Evolutionary conservation across 2,888 invertebrate genomes (phyloP), one percentile per base, ranked within the genome.

Genomic region (Myopa tessellatipennis): DNA sequence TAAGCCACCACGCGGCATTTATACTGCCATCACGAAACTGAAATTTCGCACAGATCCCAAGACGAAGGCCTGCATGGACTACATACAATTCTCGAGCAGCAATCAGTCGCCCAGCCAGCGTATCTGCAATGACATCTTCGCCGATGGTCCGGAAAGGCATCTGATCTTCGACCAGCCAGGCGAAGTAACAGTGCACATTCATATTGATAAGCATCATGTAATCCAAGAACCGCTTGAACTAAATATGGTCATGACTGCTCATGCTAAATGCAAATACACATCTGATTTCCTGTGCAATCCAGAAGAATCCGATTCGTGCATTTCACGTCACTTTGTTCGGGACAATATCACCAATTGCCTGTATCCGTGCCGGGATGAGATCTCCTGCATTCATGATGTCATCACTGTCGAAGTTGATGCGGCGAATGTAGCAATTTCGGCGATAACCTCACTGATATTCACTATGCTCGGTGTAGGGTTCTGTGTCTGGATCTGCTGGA

Each of bases 401-500:
- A 83, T 86, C 16, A 81, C 83, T 0, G 77, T 81, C 2, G 85
- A 85, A 10, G 86, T 86, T 0, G 88, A 88, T 68, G 84, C 86
- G 0, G 85, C 87, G 14, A 88, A 88, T 80, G 87, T 89, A 77
- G 87, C 87, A 8, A 79, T 89, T 34, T 88, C 87, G 78, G 89
- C 89, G 3, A 85, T 89, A 10, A 88, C 88, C 6, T 88, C 89
- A 4, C 82, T 88, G 18, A 87, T 89, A 10, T 89, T 88, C 60
- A 89, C 89, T 36, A 88, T 89, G 89, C 79, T 87, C 18, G 89
- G 88, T 10, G 89, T 89, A 18, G 88, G 88, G 0, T 86, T 87
- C 52, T 88, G 88, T 74, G 83, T 88, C 14, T 89, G 88, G 88
- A 83, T 88, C 50, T 88, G 88, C 77, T 89, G 89, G 89, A 89